These are phyloP conservation scores for Amaurobius ferox DNA, from an alignment of 2,888 invertebrate genomes.

Conservation along the genomic window DNA sequence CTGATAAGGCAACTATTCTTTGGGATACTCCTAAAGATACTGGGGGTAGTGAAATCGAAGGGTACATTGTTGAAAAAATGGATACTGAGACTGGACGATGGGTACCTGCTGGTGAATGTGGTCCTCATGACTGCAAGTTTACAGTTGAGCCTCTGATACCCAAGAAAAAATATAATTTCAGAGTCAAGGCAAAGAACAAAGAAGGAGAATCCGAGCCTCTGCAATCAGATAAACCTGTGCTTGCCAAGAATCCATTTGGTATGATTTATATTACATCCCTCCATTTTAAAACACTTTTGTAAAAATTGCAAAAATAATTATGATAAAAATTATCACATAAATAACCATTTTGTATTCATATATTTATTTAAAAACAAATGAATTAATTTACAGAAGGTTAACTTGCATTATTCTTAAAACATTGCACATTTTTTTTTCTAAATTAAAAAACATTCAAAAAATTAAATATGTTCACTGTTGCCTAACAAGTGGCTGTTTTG, in stretches of 20 bases:
- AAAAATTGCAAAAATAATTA: no score
- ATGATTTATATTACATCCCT: no score
- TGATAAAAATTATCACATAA: no score
- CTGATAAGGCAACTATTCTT: slow-evolving; percentile 92
- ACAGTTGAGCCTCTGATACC: slow-evolving; percentile 93
- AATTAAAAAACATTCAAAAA: no score
- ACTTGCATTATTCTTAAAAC: no score
- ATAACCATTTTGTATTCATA: no score
- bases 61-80: slow-evolving; percentile 95
- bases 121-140: slow-evolving; percentile 87
- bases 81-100: slow-evolving; percentile 96
- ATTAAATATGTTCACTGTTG: no score
- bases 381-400: no score
- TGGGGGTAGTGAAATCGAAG: slow-evolving; percentile 92
- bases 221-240: slow-evolving; percentile 90
- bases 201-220: slow-evolving; percentile 98
- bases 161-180: slow-evolving; percentile 97
- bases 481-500: no score
- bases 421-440: no score
- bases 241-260: slow-evolving; percentile 94
- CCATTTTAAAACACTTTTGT: no score
- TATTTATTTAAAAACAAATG: no score
- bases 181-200: slow-evolving; percentile 97
- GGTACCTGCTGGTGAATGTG: slow-evolving; percentile 94
- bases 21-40: slow-evolving; percentile 93